These are phyloP conservation scores for Drosophila sordidapex DNA, from an alignment of 2,888 invertebrate genomes.

Conservation along the genomic window DNA sequence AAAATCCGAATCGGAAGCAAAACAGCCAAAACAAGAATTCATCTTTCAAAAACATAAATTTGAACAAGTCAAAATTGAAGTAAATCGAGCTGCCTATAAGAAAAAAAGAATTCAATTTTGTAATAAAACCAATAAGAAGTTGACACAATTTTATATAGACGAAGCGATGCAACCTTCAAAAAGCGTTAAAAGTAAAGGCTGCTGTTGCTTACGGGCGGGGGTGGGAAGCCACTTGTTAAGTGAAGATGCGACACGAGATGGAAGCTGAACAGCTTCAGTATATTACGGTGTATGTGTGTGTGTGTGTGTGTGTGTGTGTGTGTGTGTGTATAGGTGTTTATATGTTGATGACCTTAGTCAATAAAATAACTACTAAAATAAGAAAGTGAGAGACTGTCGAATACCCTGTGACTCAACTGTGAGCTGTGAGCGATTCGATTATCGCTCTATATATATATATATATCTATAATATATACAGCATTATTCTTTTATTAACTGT, in stretches of 20 bases:
- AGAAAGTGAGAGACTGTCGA: neutral
- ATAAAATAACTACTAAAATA: conserved; percentile 51
- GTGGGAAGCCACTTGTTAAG: conserved; percentile 47
- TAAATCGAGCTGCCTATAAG: neutral
- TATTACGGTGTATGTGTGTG: conserved; percentile 20
- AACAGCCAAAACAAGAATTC: neutral
- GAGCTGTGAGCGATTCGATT: neutral
- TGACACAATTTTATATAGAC: conserved; percentile 58
- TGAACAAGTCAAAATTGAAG: neutral
- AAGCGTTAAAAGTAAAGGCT: conserved; percentile 29
- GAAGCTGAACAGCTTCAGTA: conserved; percentile 28
- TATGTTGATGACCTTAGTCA: conserved; percentile 80
- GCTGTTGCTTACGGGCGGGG: conserved; percentile 12
- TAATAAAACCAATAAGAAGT: conserved; percentile 4
- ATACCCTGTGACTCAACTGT: neutral
- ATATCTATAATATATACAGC: neutral
- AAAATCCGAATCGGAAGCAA: neutral
- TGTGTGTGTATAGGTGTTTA: conserved; percentile 26
- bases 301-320: conserved; percentile 28
- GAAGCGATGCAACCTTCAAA: conserved; percentile 74
- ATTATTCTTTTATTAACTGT: no score
- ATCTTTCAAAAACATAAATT: neutral
- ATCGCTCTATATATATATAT: neutral
- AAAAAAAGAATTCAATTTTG: neutral
- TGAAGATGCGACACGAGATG: conserved; percentile 71